These are phyloP conservation scores for Polyodon spathula DNA, from an alignment of 2,113 vertebrate genomes.

Conservation along the genomic window DNA sequence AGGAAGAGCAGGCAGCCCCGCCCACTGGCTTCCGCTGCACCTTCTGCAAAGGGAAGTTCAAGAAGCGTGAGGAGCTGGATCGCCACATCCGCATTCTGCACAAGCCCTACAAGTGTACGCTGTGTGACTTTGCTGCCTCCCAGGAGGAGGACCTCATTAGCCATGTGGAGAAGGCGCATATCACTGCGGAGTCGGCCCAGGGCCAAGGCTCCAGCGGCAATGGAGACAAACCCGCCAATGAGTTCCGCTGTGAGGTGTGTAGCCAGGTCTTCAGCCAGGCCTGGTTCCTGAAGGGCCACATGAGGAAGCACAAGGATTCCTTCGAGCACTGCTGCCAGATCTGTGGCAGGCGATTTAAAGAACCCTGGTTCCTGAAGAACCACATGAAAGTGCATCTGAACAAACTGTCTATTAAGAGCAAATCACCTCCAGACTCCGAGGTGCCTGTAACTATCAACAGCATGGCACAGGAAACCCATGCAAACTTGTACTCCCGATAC, in stretches of 20 bases:
- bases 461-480: slow-evolving; percentile 88
- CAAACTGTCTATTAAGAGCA: slow-evolving; percentile 90
- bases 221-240: slow-evolving; percentile 71
- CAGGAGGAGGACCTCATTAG: slow-evolving; percentile 95
- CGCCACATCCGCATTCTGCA: slow-evolving; percentile 95
- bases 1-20: slow-evolving; percentile 72
- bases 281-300: slow-evolving; percentile 98
- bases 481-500: slow-evolving; percentile 89
- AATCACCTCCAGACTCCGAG: slow-evolving; percentile 67
- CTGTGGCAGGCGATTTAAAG: slow-evolving; percentile 93
- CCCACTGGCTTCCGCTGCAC: slow-evolving; percentile 88
- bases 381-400: slow-evolving; percentile 99
- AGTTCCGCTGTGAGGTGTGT: slow-evolving; percentile 94
- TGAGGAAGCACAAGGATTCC: slow-evolving; percentile 98
- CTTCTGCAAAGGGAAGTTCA: slow-evolving; percentile 98
- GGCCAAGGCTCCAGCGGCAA: slow-evolving; percentile 69
- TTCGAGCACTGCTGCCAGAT: slow-evolving; percentile 98
- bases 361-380: slow-evolving; percentile 98
- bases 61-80: slow-evolving; percentile 92
- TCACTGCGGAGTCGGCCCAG: slow-evolving; percentile 85
- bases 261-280: slow-evolving; percentile 96
- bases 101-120: slow-evolving; percentile 97
- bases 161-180: slow-evolving; percentile 96
- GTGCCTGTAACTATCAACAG: slow-evolving; percentile 69
- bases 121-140: slow-evolving; percentile 90